These are phyloP conservation scores for Eumacrocentrus americanus DNA, from an alignment of 2,888 invertebrate genomes.

Conservation along the genomic window DNA sequence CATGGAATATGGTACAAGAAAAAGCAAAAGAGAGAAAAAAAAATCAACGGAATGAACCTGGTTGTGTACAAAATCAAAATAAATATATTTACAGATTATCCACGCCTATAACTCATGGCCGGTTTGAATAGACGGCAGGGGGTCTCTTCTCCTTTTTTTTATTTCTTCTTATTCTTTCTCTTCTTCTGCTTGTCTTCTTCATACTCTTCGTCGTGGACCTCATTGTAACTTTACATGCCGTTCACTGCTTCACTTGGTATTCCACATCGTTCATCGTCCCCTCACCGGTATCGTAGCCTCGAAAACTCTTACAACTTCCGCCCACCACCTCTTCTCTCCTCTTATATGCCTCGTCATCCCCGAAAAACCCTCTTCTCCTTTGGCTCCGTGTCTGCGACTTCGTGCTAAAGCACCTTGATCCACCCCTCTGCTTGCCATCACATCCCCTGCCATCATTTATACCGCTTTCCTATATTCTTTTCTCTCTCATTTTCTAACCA, in stretches of 20 bases:
- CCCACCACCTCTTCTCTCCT: slow-evolving; percentile 30
- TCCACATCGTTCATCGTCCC: slow-evolving; percentile 49
- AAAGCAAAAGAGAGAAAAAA: slow-evolving; percentile 21
- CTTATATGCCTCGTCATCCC: slow-evolving; percentile 22
- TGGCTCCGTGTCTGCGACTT: slow-evolving; percentile 41
- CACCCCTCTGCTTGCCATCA: slow-evolving; percentile 46
- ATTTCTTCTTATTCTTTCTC: slow-evolving; percentile 33
- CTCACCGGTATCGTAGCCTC: slow-evolving; percentile 38
- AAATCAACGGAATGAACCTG: slow-evolving; percentile 45
- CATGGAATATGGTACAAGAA: not conserved
- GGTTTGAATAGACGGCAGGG: slow-evolving; percentile 59
- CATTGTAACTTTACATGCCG: slow-evolving; percentile 26
- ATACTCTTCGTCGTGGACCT: slow-evolving; percentile 24
- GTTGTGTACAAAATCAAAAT: slow-evolving; percentile 58
- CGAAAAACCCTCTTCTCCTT: slow-evolving; percentile 34
- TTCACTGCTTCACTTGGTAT: slow-evolving; percentile 59
- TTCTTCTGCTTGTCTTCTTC: slow-evolving; percentile 32
- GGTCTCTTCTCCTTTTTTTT: slow-evolving; percentile 45
- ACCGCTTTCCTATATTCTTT: slow-evolving; percentile 4
- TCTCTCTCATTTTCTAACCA: slow-evolving; percentile 28
- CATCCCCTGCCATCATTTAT: slow-evolving; percentile 21
- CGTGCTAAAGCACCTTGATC: slow-evolving; percentile 57
- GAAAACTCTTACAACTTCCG: slow-evolving; percentile 34
- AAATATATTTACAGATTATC: slow-evolving; percentile 61
- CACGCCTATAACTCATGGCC: slow-evolving; percentile 56